Base-by-base conservation (phyloP, 2,888 invertebrate species). In the Agrochola litura region DNA sequence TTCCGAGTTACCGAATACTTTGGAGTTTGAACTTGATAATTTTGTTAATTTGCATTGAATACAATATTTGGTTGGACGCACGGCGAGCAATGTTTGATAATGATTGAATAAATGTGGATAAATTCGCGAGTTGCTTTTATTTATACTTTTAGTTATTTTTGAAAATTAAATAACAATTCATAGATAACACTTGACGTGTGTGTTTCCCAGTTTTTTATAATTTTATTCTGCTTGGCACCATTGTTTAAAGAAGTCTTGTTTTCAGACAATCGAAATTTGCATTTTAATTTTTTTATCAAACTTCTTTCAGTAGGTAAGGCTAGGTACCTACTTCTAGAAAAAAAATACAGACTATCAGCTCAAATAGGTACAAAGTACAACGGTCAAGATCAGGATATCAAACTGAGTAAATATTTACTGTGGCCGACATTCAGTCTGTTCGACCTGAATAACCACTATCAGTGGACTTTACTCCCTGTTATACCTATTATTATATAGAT, bases 1-100 rank as follows among this genome's bases (percentile, higher is more conserved):
- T 70, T 70, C 66, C 30, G 60, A 76, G 25, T 16, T 54, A 73
- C 46, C 41, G 37, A 37, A 54, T 25, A 25, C 80, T 86, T 67
- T 9, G 52, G 52, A 67, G 9, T 37, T 87, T 91, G 83, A 82
- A 85, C 86, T 84, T 85, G 83, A 83, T 82, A 84, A 82, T 79
- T 81, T 76, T 66, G 46, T 10, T 78, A 83, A 76, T 83, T 82
- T 75, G 46, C 41, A 69, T 54, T 66, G 43, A 71, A 43, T 70
- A 46, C 41, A 68, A 58, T 52, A 30, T 73, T 76, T 30, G 10
- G 22, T 56, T 58, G 41, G 52, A 14, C 16, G 22, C 16, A 64
- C 22, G 54, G 16, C 10, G 41, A 68, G 37, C 56, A 68, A 77
- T 52, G 52, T 25, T 61, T 43, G 41, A 67, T 71, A 71, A 64